Percentiles rank a stretch among this genome's conserved stretches.
Conservation (phyloP, 2,797 vertebrate species). For the Cryptoblepharus egeriae region DNA sequence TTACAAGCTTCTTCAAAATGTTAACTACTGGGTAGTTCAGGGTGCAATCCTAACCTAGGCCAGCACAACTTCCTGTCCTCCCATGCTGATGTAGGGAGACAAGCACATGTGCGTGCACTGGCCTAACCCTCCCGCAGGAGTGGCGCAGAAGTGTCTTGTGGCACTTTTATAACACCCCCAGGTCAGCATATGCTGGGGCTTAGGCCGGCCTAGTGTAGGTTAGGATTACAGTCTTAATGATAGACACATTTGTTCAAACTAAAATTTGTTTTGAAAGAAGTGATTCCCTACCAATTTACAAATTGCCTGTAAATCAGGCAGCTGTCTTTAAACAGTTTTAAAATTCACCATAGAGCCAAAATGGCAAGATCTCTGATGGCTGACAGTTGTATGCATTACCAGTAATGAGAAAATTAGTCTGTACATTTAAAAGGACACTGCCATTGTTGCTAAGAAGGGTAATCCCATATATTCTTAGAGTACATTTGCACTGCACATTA, state of each 20-base stretch:
- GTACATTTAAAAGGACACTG: conserved; percentile 51
- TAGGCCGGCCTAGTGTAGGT: too few relatives aligned
- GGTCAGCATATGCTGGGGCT: too few relatives aligned
- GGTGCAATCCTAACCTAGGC: too few relatives aligned
- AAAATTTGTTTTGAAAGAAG: background rate
- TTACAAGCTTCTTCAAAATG: background rate
- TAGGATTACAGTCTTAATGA: too few relatives aligned
- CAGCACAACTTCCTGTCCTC: too few relatives aligned
- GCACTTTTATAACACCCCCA: too few relatives aligned
- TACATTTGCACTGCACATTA: background rate
- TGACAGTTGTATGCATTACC: conserved; percentile 40
- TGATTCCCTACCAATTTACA: background rate
- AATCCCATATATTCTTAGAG: background rate
- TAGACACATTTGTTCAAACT: background rate
- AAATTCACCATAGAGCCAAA: conserved; percentile 51
- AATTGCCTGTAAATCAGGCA: conserved; percentile 53
- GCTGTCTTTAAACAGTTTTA: conserved; percentile 39
- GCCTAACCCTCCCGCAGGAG: too few relatives aligned
- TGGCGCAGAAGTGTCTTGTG: too few relatives aligned
- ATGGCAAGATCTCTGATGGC: conserved; percentile 54
- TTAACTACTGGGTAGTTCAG: conserved; percentile 11
- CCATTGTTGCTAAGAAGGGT: conserved; percentile 4
- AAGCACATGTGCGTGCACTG: too few relatives aligned
- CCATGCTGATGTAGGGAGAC: too few relatives aligned
- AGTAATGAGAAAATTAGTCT: conserved; percentile 37